Evolutionary conservation across 1,140 invertebrate species (phyloP), one percentile per base, ranked within the genome.

Genomic region (Cardiocondyla obscurior): DNA sequence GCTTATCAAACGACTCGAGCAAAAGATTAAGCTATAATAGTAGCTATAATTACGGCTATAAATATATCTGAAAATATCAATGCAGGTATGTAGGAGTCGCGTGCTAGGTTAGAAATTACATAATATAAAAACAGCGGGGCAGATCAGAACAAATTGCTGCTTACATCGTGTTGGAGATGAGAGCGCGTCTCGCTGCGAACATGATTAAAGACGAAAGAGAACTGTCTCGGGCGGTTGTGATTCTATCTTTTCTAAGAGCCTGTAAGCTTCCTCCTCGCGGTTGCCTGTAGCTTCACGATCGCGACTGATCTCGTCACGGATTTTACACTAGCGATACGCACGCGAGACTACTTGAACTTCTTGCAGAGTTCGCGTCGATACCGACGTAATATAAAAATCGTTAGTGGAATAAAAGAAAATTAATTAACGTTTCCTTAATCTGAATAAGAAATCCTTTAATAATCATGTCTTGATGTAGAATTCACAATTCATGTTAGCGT

Each of bases 41-140:
- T n/a, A n/a, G n/a, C n/a, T n/a, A 2, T 7, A 42, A 42, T 5
- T 25, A 22, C 3, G 8, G 49, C 2, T 39, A 22, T 12, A 25
- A 7, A 33, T 14, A 14, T 3, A 7, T 12, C 22, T 1, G n/a
- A 42, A 62, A 62, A 42, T 0, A 42, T 39, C 36, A 1, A 14
- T 39, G 10, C 14, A 28, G 33, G 39, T 1, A 62, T 62, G 3
- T 39, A 22, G 10, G 6, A 0, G 10, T 39, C 6, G 33, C 33
- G 58, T 39, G n/a, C 7, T 53, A 92, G 89, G 88, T 91, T 90
- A 91, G 69, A 55, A 90, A 90, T 92, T 92, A 92, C 55, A 89
- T 90, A 91, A 92, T 84, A 58, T 73, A 44, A 83, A 65, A 25
- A 65, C 57, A 57, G 58, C 1, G 46, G 0, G 42, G 0, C n/a